A percentile compares a stretch with the other conserved stretches of the same genome.
phyloP scores from a whole-genome alignment of 2,797 vertebrate genomes.

The Philypnodon macrostomus region DNA sequence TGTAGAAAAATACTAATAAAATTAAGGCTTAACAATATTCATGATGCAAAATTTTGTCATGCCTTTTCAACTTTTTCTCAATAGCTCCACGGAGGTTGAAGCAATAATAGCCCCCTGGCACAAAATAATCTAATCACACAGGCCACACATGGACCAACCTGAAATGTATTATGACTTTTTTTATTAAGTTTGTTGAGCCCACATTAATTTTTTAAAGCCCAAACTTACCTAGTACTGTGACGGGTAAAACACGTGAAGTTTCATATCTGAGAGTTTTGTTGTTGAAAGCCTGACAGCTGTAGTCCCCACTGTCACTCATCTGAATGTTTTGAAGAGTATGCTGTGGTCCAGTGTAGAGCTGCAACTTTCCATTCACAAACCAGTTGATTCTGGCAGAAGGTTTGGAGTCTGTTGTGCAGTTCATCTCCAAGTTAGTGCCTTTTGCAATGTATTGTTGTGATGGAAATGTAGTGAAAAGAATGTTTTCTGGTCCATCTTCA shows the following conservation, averaged over 20 bases:
- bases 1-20: no score
- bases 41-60: no score
- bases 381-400: conserved; percentile 40
- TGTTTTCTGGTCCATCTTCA: conserved; percentile 61
- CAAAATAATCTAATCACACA: no score
- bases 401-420: conserved; percentile 50
- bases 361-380: conserved; percentile 36
- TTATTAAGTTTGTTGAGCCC: not conserved
- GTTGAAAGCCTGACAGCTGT: conserved; percentile 61
- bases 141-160: no score
- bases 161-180: not conserved
- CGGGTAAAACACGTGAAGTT: conserved; percentile 17
- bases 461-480: conserved; percentile 5
- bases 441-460: conserved; percentile 1
- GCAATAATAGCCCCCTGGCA: no score
- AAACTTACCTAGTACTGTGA: conserved; percentile 51
- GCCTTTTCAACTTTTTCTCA: no score
- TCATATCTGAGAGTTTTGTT: conserved; percentile 35
- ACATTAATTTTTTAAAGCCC: not conserved
- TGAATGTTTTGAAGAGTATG: conserved; percentile 47
- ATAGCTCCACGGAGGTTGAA: no score
- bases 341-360: conserved; percentile 28
- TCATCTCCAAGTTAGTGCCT: conserved; percentile 48
- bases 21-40: no score
- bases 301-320: conserved; percentile 49